Evolutionary conservation across 1,140 invertebrate species (phyloP).

Genomic region (Brachionus asplanchnoidis): DNA sequence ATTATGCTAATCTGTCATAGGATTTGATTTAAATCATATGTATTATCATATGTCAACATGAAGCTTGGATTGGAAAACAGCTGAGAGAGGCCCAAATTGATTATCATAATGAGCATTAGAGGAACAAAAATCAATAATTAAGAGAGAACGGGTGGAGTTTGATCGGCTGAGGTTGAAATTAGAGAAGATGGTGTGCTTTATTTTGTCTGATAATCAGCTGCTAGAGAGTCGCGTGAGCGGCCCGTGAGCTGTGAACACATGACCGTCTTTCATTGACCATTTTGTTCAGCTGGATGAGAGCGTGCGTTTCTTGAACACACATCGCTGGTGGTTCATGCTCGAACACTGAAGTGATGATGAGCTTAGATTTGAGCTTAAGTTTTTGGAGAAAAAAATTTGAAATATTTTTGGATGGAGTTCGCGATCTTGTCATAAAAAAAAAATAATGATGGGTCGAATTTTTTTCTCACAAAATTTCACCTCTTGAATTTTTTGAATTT

Average conservation of each 20-base stretch:
- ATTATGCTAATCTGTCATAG: background rate
- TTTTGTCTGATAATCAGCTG: background rate
- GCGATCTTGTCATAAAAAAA: background rate
- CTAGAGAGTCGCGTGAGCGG: background rate
- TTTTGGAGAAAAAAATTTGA: background rate
- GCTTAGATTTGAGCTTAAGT: too few species aligned
- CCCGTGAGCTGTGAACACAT: background rate
- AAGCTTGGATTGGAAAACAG: background rate
- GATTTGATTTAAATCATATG: conserved; percentile 1
- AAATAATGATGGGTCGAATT: too few species aligned
- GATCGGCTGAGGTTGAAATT: background rate
- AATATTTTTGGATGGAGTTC: background rate
- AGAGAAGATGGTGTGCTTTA: background rate
- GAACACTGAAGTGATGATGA: too few species aligned
- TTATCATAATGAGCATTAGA: background rate
- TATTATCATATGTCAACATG: conserved; percentile 31
- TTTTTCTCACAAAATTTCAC: too few species aligned
- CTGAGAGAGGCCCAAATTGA: conserved; percentile 13
- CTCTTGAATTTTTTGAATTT: too few species aligned
- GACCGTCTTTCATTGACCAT: background rate
- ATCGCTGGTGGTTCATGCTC: background rate
- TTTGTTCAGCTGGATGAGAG: background rate
- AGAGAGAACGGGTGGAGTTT: background rate
- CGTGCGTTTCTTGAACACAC: background rate
- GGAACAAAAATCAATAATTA: background rate